These are phyloP conservation scores for Grallaria varia DNA, from an alignment of 2,113 vertebrate genomes.

Conservation along the genomic window DNA sequence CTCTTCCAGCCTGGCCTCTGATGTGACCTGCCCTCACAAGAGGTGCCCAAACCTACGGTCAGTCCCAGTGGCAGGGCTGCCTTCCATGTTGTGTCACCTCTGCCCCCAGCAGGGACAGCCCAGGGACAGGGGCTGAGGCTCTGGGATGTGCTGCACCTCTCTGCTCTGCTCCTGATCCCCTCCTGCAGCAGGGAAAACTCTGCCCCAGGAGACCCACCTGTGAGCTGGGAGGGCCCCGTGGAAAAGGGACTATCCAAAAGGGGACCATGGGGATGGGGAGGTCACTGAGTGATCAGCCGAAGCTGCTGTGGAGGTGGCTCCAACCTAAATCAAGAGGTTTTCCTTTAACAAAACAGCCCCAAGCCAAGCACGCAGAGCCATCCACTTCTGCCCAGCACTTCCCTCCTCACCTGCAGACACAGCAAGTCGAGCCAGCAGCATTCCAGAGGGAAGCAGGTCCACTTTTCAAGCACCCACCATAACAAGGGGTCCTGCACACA, in stretches of 20 bases:
- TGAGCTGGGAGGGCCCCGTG: not conserved
- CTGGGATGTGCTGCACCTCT: not conserved
- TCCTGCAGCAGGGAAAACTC: not conserved
- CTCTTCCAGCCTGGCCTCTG: not conserved
- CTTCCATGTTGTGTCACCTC: accelerated
- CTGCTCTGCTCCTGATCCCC: accelerated
- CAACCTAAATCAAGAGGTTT: not conserved
- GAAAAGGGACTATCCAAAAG: not conserved
- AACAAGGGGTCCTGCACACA: accelerated
- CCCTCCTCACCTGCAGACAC: not conserved
- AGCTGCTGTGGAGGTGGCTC: not conserved
- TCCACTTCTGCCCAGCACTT: not conserved
- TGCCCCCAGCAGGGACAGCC: not conserved
- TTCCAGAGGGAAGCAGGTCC: not conserved
- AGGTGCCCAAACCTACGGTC: not conserved
- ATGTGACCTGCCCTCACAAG: not conserved
- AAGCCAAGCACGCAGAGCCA: not conserved
- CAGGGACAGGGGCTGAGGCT: not conserved
- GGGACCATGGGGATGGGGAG: not conserved
- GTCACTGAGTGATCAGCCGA: not conserved
- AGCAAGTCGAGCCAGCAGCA: not conserved
- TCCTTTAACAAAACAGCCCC: not conserved
- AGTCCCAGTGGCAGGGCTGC: not conserved
- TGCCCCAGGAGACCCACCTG: not conserved
- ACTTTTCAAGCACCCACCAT: accelerated